Evolutionary conservation across 2,888 invertebrate species (phyloP).

Genomic region (Blastobasis adustella): DNA sequence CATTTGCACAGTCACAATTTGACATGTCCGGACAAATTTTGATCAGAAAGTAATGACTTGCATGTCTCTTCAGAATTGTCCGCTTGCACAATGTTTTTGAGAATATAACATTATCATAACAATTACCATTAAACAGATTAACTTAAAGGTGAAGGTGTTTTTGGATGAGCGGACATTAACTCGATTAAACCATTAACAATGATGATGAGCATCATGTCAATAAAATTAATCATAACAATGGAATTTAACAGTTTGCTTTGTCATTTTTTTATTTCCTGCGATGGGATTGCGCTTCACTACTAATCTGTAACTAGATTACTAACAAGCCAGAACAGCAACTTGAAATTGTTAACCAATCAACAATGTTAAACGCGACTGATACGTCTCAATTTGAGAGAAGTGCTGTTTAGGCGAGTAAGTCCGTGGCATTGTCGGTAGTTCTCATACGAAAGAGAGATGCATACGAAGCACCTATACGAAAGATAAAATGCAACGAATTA

Average conservation of each 20-base stretch:
- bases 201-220: conserved; percentile 22
- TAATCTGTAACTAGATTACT: neutral
- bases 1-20: conserved; percentile 13
- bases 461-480: too few relatives aligned
- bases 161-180: neutral
- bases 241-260: conserved; percentile 36
- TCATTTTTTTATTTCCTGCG: conserved; percentile 23
- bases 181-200: conserved; percentile 13
- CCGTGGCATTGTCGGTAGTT: too few relatives aligned
- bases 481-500: too few relatives aligned
- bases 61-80: neutral
- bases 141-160: neutral
- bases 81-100: conserved; percentile 8
- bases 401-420: too few relatives aligned
- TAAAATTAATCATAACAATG: conserved; percentile 25
- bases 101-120: conserved; percentile 16
- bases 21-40: conserved; percentile 16
- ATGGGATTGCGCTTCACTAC: conserved; percentile 8
- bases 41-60: too few relatives aligned
- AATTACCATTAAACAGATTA: conserved; percentile 10
- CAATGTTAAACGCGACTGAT: too few relatives aligned
- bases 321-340: neutral
- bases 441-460: too few relatives aligned
- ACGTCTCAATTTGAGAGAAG: too few relatives aligned
- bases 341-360: too few relatives aligned